Evolutionary conservation across 2,113 vertebrate species (phyloP), one percentile per base, ranked within the genome.

Genomic region (Connochaetes taurinus): DNA sequence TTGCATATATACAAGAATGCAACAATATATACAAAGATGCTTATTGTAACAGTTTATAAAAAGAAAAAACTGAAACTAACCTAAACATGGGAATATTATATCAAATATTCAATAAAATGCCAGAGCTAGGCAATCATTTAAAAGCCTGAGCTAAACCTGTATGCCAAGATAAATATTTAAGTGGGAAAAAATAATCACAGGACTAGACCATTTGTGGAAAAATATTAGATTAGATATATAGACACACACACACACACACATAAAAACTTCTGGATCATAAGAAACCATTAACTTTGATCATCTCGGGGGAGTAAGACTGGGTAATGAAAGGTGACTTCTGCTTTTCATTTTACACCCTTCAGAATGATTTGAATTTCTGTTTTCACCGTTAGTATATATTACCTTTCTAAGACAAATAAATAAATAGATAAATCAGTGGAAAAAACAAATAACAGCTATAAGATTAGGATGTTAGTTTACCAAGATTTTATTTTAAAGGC

Each of bases 361-460:
- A 71, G 85, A 58, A n/a, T 81, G 13, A 95, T 52, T 52, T 81
- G 40, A 67, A 40, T 89, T 33, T 90, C 50, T 90, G 31, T 86
- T 95, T 80, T 90, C n/a, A 58, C 47, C 86, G 81, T 43, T 80
- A 57, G 7, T 55, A 33, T 52, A 47, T 78, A 86, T 80, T 81
- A 36, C n/a, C 67, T 93, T 93, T 53, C 84, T 45, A 86, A 71
- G 52, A n/a, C 62, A 31, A 96, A 92, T 58, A 95, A 92, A 87
- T 27, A 91, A 62, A 80, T 31, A 92, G 53, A 83, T 67, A 95
- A 90, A 89, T 84, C 33, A n/a, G 40, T 15, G 21, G 55, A 6
- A 45, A 93, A 87, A 81, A 92, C 16, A 88, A 92, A 64, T 36
- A 67, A 57, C 27, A 84, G 84, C 9, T 36, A 36, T 82, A 85